These are phyloP conservation scores for Adelosebastes latens DNA, from an alignment of 2,797 vertebrate genomes.

Conservation along the genomic window DNA sequence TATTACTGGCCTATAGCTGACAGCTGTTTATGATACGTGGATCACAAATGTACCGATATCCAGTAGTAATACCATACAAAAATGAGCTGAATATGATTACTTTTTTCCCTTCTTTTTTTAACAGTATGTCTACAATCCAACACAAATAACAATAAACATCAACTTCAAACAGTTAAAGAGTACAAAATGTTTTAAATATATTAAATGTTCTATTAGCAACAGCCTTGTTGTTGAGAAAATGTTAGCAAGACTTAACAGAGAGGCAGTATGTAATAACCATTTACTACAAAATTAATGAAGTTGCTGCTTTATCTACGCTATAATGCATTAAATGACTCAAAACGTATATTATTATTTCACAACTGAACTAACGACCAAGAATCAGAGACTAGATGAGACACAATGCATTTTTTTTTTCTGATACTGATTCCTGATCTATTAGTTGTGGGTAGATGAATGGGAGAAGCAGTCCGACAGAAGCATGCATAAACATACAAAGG, in stretches of 20 bases:
- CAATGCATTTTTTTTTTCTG: constrained; percentile 8
- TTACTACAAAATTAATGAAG: constrained; percentile 52
- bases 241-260: constrained; percentile 76
- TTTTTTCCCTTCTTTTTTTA: constrained; percentile 37
- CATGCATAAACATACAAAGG: constrained; percentile 35
- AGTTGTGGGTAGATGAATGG: constrained; percentile 8
- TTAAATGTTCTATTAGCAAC: constrained; percentile 84
- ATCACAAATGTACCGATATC: constrained; percentile 59
- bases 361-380: constrained; percentile 33
- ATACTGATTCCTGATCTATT: constrained; percentile 23
- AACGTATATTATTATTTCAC: constrained; percentile 31
- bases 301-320: constrained; percentile 45
- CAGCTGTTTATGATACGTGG: constrained; percentile 48
- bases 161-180: constrained; percentile 73
- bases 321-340: constrained; percentile 43
- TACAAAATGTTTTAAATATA: constrained; percentile 83
- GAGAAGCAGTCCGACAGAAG: constrained; percentile 34
- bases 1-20: constrained; percentile 37
- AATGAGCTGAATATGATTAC: constrained; percentile 54
- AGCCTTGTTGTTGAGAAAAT: constrained; percentile 67
- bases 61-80: constrained; percentile 59
- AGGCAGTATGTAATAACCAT: constrained; percentile 52
- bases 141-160: constrained; percentile 65
- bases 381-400: constrained; percentile 23
- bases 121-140: constrained; percentile 63